Evolutionary conservation across 2,113 vertebrate species (phyloP).

Genomic region (Sclerurus mexicanus): DNA sequence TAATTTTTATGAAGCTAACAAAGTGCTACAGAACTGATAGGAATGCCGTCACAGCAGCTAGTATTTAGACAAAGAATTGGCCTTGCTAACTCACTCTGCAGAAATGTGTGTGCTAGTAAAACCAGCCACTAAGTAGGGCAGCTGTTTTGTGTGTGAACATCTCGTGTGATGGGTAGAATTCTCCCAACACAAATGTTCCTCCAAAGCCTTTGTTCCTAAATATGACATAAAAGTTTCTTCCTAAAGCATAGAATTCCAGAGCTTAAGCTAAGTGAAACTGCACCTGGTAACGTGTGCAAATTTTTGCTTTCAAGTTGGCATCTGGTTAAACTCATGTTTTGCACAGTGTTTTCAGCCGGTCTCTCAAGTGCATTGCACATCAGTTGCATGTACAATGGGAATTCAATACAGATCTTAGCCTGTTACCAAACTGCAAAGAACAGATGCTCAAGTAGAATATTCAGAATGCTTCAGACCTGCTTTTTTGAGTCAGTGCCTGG

Average conservation of each 20-base stretch:
- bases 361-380: background rate
- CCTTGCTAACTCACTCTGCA: background rate
- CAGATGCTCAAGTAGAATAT: background rate
- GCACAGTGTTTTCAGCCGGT: background rate
- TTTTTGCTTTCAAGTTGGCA: background rate
- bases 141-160: background rate
- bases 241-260: background rate
- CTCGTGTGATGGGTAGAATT: accelerated
- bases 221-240: background rate
- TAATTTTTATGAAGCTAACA: background rate
- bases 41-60: background rate
- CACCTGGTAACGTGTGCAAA: background rate
- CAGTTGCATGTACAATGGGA: background rate
- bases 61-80: background rate
- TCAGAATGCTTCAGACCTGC: background rate
- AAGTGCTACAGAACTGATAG: background rate
- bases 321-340: background rate
- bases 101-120: background rate
- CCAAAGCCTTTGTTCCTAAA: background rate
- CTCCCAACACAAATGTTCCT: background rate
- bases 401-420: background rate
- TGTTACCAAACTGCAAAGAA: background rate
- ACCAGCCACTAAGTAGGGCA: background rate
- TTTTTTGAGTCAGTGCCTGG: background rate
- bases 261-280: background rate